Evolutionary conservation across 2,888 invertebrate species (phyloP), one percentile per base, ranked within the genome.

Genomic region (Patella caerulea): DNA sequence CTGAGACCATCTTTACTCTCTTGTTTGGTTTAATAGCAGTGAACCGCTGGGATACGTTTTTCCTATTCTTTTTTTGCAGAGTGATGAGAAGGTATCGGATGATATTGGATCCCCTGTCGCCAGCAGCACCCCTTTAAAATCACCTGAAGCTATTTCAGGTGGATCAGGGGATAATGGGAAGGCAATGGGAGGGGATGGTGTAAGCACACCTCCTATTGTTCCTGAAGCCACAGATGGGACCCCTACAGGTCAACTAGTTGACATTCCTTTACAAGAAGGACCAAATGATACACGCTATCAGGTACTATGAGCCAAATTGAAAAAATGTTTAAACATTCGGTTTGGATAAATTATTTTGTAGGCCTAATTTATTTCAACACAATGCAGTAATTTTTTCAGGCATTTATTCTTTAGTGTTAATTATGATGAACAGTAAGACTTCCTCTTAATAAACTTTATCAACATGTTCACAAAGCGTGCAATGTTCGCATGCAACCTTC

Each of bases 81-180:
- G 72, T 73, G 82, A 81, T 52, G 79, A 80, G n/a, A 82, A 81
- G 24, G 65, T 76, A 69, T 74, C 81, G 11, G 83, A 78, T 12
- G 74, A 71, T 15, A 65, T 79, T 0, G 85, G 83, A 17, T 78
- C 80, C 11, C 87, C 87, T 1, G 53, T 87, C 24, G 87, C 88
- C 45, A 85, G 86, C 53, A 88, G 87, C 77, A 87, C 87, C 55
- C 87, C 87, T 15, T 84, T 86, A 72, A 88, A 86, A 78, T 56
- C 74, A 29, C 59, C 17, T 12, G 69, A 69, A 15, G 75, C 81
- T 74, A 76, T 76, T 34, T 80, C 78, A n/a, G 77, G 45, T 15
- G 78, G 73, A 7, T 80, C 82, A 3, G 81, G 81, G 59, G 74
- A 70, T 45, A 77, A 34, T 14, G 74, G 81, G 73, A 76, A 77